These are phyloP conservation scores for Myotis daubentonii DNA, from an alignment of 2,797 vertebrate species.

Conservation along the genomic window DNA sequence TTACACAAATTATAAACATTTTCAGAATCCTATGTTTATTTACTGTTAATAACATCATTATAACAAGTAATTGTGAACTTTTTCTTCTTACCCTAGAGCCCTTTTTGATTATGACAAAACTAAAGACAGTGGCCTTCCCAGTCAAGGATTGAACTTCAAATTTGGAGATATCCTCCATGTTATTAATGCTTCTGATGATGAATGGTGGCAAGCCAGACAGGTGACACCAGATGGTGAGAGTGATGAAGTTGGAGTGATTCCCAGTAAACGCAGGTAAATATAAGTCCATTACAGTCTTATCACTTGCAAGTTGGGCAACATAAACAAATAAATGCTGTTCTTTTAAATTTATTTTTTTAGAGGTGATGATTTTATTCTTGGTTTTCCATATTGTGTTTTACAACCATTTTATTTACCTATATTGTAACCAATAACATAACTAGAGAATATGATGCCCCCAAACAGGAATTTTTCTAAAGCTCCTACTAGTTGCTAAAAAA, in stretches of 20 bases:
- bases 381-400: conserved; percentile 10
- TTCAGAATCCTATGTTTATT: conserved; percentile 33
- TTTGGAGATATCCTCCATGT: conserved; percentile 98
- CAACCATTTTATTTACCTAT: not conserved
- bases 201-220: conserved; percentile 99
- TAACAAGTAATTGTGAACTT: conserved; percentile 37
- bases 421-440: not conserved
- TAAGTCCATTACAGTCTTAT: not conserved
- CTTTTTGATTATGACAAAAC: conserved; percentile 98
- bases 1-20: conserved; percentile 20
- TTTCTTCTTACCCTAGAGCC: conserved; percentile 87
- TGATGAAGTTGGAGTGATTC: conserved; percentile 98
- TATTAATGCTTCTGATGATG: conserved; percentile 97
- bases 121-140: conserved; percentile 96
- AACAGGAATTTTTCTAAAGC: conserved; percentile 1
- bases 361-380: conserved; percentile 34
- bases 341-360: conserved; percentile 22
- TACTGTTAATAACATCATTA: not conserved
- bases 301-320: not conserved
- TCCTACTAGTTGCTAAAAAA: conserved; percentile 27
- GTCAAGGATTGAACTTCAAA: conserved; percentile 95
- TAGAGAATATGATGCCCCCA: not conserved
- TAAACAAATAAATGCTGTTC: conserved; percentile 32
- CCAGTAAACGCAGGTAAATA: conserved; percentile 95
- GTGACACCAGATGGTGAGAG: conserved; percentile 93